phyloP scores from a whole-genome alignment of 2,888 invertebrate genomes.

The Cryptocheilus praepositus region DNA sequence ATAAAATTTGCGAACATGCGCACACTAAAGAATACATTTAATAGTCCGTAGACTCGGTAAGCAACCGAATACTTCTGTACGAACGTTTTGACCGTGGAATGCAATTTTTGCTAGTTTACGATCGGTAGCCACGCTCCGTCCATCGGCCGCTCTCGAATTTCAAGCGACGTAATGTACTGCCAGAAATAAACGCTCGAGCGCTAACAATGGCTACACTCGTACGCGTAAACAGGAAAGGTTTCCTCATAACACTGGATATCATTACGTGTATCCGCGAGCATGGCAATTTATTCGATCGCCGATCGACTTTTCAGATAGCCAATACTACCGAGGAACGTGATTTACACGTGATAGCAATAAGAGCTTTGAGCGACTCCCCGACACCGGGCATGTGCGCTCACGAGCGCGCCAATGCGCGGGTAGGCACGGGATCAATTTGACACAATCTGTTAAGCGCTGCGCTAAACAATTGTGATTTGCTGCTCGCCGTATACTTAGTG shows the following conservation, averaged over 20 bases:
- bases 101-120: not conserved
- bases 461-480: conserved; percentile 60
- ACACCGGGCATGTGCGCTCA: conserved; percentile 12
- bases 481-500: conserved; percentile 24
- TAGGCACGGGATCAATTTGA: conserved; percentile 57
- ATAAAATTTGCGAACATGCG: no score
- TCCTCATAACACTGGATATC: conserved; percentile 51
- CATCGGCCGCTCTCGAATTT: conserved; percentile 25
- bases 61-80: no score
- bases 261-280: conserved; percentile 51
- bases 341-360: conserved; percentile 48
- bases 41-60: no score
- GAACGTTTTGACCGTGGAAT: not conserved
- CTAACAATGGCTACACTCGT: conserved; percentile 40
- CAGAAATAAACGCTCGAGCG: conserved; percentile 23
- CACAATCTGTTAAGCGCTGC: conserved; percentile 59
- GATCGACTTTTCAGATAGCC: conserved; percentile 66
- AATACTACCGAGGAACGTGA: conserved; percentile 40
- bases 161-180: conserved; percentile 15
- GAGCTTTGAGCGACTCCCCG: conserved; percentile 15
- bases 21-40: no score
- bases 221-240: conserved; percentile 44
- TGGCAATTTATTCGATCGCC: conserved; percentile 65
- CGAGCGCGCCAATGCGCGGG: conserved; percentile 7
- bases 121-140: not conserved